These are phyloP conservation scores for Trichosurus vulpecula DNA, from an alignment of 2,797 vertebrate species.

Conservation along the genomic window DNA sequence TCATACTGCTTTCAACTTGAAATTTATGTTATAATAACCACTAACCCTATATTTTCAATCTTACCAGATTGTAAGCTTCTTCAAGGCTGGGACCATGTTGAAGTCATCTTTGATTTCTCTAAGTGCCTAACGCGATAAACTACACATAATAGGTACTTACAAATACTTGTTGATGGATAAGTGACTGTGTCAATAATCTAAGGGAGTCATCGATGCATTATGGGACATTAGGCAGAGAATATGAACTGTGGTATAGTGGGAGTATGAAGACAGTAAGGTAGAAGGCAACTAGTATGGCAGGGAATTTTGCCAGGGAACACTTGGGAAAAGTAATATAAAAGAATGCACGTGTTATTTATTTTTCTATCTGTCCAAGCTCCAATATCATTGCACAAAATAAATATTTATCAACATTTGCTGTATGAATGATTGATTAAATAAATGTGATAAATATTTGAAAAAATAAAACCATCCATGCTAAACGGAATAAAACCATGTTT, in stretches of 20 bases:
- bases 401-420: neutral
- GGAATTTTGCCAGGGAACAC: neutral
- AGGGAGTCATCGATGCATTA: neutral
- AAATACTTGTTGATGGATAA: neutral
- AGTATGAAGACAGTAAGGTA: neutral
- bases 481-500: constrained; percentile 8
- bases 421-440: neutral
- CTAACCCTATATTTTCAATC: neutral
- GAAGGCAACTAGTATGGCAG: neutral
- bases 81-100: neutral
- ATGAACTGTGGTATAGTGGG: neutral
- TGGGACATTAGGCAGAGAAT: neutral
- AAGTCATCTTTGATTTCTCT: neutral
- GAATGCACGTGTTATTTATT: neutral
- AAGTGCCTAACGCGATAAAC: neutral
- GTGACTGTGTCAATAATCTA: neutral
- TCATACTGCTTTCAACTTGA: neutral
- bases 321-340: neutral
- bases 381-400: neutral
- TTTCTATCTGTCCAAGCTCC: neutral
- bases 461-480: neutral
- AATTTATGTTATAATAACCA: neutral
- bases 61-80: neutral
- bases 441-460: neutral
- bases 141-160: neutral